Base-by-base conservation (phyloP, 2,888 invertebrate species). In the Tetragonisca angustula region DNA sequence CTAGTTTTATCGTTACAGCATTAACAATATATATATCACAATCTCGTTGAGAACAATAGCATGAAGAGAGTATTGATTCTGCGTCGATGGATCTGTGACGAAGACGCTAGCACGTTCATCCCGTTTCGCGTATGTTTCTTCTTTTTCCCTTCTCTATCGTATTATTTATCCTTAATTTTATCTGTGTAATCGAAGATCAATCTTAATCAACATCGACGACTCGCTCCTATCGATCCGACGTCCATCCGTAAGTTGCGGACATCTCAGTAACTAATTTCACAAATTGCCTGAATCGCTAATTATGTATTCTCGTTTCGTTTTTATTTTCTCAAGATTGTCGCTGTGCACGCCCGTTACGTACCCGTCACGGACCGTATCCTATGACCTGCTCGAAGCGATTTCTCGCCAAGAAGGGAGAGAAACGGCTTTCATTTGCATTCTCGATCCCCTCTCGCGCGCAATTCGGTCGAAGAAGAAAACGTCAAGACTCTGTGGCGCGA, bases 41-140 rank as follows among this genome's bases (percentile, higher is more conserved):
- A 92, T 92, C 84, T 92, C 85, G 90, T 91, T 91, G 91, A 90
- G 90, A 91, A 90, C 90, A 86, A 79, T 80, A 85, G 74, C 70
- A 64, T 76, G 71, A 71, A 80, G 80, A 68, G 71, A 76, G 73
- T 76, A 76, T 70, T 70, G 70, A 82, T 76, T 76, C 72, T 70
- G 67, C 79, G 73, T 86, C 73, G 76, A 75, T 80, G 70, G 68
- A 81, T 88, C 71, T 32, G 56, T 82, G 81, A 79, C 81, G 79
- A 84, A 84, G 81, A 75, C 81, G 83, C 79, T 78, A 85, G 82
- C 85, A 83, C 84, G 84, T 52, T 43, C 61, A 68, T 76, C 78
- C 82, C 76, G 65, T 61, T 59, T 69, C 64, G n/a, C 15, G 50
- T n/a, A 43, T 52, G 43, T 32, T 36, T 36, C 19, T 36, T 56